Evolutionary conservation across 2,888 invertebrate species (phyloP).

Genomic region (Xylocampa areola): DNA sequence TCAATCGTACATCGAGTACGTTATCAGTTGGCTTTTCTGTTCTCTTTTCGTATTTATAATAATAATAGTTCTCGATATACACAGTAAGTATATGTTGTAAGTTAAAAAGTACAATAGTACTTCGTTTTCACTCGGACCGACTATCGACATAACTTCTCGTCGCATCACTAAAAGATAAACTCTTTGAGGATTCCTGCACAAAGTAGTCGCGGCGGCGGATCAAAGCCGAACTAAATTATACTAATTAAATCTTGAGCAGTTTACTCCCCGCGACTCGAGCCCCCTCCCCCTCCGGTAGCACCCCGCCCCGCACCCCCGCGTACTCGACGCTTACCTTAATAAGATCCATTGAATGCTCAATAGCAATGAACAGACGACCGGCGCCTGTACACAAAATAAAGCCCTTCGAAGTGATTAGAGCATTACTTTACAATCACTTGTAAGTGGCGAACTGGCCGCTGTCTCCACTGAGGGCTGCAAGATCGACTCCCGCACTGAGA

Average conservation of each 20-base stretch:
- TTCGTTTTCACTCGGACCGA: background rate
- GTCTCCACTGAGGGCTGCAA: background rate
- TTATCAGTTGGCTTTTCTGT: no score
- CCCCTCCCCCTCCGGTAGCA: background rate
- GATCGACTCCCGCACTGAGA: no score
- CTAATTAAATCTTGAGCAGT: slow-evolving; percentile 66
- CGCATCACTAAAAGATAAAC: slow-evolving; percentile 38
- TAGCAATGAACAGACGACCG: background rate
- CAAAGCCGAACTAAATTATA: slow-evolving; percentile 70
- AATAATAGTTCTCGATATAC: no score
- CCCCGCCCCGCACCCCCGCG: background rate
- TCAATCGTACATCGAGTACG: no score
- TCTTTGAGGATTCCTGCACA: slow-evolving; percentile 53
- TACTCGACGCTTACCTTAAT: slow-evolving; percentile 26
- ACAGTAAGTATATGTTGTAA: no score
- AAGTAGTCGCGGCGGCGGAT: slow-evolving; percentile 55
- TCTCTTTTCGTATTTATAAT: no score
- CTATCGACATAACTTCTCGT: background rate
- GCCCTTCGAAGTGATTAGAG: slow-evolving; percentile 5
- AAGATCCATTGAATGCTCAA: slow-evolving; percentile 25
- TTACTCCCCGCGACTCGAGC: slow-evolving; percentile 3
- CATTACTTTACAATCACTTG: background rate
- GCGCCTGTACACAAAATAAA: slow-evolving; percentile 6
- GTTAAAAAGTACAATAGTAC: no score
- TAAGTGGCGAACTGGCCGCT: background rate